Evolutionary conservation across 2,888 invertebrate species (phyloP).

Genomic region (Slavum lentiscoides): DNA sequence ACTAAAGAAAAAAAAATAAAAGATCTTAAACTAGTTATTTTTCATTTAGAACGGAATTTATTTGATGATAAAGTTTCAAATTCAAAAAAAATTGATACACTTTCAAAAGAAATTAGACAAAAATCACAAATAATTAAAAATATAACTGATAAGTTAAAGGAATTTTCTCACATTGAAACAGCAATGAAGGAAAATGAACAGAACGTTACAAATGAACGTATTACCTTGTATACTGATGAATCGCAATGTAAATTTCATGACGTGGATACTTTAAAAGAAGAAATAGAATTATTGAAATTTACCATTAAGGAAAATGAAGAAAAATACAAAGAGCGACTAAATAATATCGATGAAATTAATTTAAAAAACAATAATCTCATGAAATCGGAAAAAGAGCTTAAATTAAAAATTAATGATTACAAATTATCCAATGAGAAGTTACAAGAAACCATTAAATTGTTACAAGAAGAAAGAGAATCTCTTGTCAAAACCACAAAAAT

Average conservation of each 20-base stretch:
- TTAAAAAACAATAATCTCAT: conserved; percentile 7
- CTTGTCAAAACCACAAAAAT: not conserved
- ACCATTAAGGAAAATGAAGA: conserved; percentile 15
- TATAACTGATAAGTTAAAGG: conserved; percentile 35
- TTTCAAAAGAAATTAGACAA: conserved; percentile 43
- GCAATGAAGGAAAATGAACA: conserved; percentile 31
- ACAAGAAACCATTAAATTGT: conserved; percentile 4
- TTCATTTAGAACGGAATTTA: conserved; percentile 48
- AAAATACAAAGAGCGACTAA: conserved; percentile 6
- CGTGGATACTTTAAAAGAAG: conserved; percentile 28
- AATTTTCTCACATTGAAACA: conserved; percentile 41
- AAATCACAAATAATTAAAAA: conserved; percentile 30
- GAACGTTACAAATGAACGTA: conserved; percentile 24
- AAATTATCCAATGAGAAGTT: conserved; percentile 18
- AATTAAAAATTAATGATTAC: conserved; percentile 6
- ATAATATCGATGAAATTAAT: conserved; percentile 21
- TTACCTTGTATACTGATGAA: conserved; percentile 26
- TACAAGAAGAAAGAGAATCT: conserved; percentile 29
- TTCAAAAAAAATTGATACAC: conserved; percentile 52
- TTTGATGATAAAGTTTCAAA: conserved; percentile 43
- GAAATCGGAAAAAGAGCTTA: conserved; percentile 26
- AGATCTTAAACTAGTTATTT: conserved; percentile 50
- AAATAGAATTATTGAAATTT: conserved; percentile 23
- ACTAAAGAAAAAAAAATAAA: conserved; percentile 50
- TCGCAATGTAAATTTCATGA: conserved; percentile 30